Evolutionary conservation across 2,888 invertebrate species (phyloP).

Genomic region (Xestia xanthographa): DNA sequence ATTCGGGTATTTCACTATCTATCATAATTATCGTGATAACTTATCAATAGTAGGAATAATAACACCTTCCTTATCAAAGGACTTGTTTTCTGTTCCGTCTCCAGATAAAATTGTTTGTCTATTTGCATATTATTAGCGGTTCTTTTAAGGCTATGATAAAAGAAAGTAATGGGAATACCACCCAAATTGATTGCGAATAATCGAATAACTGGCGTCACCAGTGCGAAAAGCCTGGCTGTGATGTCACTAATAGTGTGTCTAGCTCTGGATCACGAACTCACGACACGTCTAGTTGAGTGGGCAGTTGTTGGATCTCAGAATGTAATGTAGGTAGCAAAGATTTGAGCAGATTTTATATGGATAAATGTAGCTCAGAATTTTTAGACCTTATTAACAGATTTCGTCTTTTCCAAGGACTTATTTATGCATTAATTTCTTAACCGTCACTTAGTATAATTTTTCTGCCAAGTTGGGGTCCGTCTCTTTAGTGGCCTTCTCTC

Average conservation of each 20-base stretch:
- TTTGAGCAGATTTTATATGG: not conserved
- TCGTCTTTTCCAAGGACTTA: not conserved
- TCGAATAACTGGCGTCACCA: not conserved
- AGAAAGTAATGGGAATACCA: conserved; percentile 22
- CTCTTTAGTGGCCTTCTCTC: not conserved
- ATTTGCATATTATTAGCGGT: conserved; percentile 37
- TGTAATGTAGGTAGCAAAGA: not conserved
- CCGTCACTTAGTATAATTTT: no score
- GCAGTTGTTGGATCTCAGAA: conserved; percentile 1
- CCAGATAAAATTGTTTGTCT: conserved; percentile 55
- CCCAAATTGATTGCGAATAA: conserved; percentile 3
- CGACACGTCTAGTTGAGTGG: not conserved
- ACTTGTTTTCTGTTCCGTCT: conserved; percentile 56
- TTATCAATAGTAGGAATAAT: conserved; percentile 60
- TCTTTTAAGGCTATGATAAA: conserved; percentile 22
- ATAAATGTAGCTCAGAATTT: not conserved
- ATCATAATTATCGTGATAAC: conserved; percentile 49
- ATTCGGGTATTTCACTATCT: conserved; percentile 47
- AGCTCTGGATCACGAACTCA: not conserved
- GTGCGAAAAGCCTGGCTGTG: not conserved
- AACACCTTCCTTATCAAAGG: conserved; percentile 47
- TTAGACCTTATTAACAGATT: not conserved
- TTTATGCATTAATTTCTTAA: not conserved
- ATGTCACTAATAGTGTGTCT: conserved; percentile 18
- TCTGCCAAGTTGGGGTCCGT: not conserved